Base-by-base conservation (phyloP, 2,113 vertebrate species). In the Ptychochromis oligacanthus region DNA sequence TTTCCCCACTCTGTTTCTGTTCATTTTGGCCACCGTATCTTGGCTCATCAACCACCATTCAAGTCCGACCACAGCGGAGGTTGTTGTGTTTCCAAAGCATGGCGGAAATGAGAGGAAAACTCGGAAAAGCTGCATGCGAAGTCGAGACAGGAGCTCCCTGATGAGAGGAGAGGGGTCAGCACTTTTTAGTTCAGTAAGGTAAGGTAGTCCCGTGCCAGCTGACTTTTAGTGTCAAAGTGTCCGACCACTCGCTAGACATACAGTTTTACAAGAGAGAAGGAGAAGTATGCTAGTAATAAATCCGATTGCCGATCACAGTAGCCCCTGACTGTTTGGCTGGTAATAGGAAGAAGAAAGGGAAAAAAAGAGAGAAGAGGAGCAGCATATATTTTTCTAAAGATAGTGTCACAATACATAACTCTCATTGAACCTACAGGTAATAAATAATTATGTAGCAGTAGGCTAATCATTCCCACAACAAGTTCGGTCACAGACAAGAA, bases 241-340 rank as follows among this genome's bases (percentile, higher is more conserved):
- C 81, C 31, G 1, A 87, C 18, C 85, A 85, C 75, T 89, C 70
- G 10, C 75, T 81, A 80, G 31, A 70, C 59, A 61, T 11, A 87
- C 79, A 85, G 84, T 88, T 91, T 31, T 75, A 52, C 38, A 64
- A 88, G 75, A 82, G 70, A 88, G 81, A 89, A 79, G 83, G 82
- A 89, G 79, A 85, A 87, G 65, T 38, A 72, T 84, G 59, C 79
- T 64, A 84, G 82, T 91, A 87, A 86, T 89, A 91, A 92, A 93
- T 90, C 84, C 61, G 93, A 94, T 93, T 92, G 91, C 92, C 88
- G 85, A 88, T 93, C 92, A 93, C 93, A 93, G 91, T 91, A 91
- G 87, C 91, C 93, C 93, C 94, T 92, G 93, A 93, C 92, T 92
- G 92, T 90, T 93, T 92, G 87, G 91, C 92, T 93, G 93, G 90